A percentile compares a stretch with the other conserved stretches of the same genome.
Evolutionary conservation across 2,113 vertebrate genomes (phyloP).

Genomic region (Pardalotus punctatus): DNA sequence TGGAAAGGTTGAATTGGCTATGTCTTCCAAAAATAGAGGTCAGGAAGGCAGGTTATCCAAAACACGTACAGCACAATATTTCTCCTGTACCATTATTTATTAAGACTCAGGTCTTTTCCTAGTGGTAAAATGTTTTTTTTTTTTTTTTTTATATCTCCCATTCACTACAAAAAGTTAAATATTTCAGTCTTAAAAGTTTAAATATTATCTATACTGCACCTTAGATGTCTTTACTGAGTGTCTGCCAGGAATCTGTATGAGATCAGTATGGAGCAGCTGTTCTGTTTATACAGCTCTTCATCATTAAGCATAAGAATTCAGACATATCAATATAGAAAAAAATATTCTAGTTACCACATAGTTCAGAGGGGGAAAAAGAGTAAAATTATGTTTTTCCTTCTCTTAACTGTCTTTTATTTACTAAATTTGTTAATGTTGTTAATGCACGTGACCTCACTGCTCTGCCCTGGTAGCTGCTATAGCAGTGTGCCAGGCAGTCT

Average conservation of each 20-base stretch:
- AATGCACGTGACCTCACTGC: not conserved
- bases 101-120: not conserved
- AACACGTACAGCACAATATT: not conserved
- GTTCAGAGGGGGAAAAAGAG: not conserved
- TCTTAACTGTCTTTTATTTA: not conserved
- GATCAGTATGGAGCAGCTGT: not conserved
- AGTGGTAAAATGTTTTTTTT: not conserved
- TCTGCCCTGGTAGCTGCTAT: not conserved
- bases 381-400: not conserved
- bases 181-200: not conserved
- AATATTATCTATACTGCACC: not conserved
- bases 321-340: not conserved
- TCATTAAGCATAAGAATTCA: not conserved
- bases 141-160: not conserved
- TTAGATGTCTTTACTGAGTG: not conserved
- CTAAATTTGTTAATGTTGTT: not conserved
- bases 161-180: not conserved
- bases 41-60: not conserved
- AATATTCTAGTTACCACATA: not conserved
- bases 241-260: not conserved
- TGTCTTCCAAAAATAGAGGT: not conserved
- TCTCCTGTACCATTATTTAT: not conserved
- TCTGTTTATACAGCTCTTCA: not conserved
- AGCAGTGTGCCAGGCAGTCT: not conserved
- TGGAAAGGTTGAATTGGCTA: not conserved